Evolutionary conservation across 2,113 vertebrate genomes (phyloP), one percentile per base, ranked within the genome.

Genomic region (Burhinus oedicnemus): DNA sequence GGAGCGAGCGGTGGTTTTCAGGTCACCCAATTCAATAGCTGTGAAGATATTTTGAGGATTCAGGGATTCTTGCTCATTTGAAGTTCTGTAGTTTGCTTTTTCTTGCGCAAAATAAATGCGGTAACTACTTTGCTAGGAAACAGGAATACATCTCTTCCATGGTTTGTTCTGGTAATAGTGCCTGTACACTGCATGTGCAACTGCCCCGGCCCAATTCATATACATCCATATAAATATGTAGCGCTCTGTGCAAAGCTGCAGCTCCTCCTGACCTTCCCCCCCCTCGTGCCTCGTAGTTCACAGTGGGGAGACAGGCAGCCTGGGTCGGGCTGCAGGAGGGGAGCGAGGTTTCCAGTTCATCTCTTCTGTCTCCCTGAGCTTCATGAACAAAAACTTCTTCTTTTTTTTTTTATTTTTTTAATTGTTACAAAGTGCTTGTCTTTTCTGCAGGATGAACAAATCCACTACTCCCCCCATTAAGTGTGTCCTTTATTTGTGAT

Each of bases 281-380:
- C 5, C 23, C 69, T 55, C 1, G 0, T 29, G 36, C 45, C 52
- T 75, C 0, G 0, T 47, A 15, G 27, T 6, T 82, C 25, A 2
- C 8, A 11, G 12, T 1, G 7, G 27, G 36, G 49, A 83, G 72
- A 19, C 14, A 51, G 21, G 8, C 55, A 68, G 55, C 51, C 40
- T 62, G 47, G 22, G 47, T 14, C 0, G 5, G 64, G 36, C 74
- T 66, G 64, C 36, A 40, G 55, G 57, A 42, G 30, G 4, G 15
- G 30, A 60, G n/a, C 3, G 60, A 83, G 52, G 4, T 29, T 83
- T 68, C 44, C 5, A 6, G 75, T 95, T 57, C 6, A 20, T 18
- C 20, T 83, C 44, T 47, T 83, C 49, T 9, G 2, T 38, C 26
- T 90, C 42, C 22, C 8, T 58, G 29, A 76, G 61, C 27, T 22